Percentiles rank a stretch among this genome's conserved stretches.
Conservation (phyloP, 2,888 invertebrate species). For the Thelaira solivaga region DNA sequence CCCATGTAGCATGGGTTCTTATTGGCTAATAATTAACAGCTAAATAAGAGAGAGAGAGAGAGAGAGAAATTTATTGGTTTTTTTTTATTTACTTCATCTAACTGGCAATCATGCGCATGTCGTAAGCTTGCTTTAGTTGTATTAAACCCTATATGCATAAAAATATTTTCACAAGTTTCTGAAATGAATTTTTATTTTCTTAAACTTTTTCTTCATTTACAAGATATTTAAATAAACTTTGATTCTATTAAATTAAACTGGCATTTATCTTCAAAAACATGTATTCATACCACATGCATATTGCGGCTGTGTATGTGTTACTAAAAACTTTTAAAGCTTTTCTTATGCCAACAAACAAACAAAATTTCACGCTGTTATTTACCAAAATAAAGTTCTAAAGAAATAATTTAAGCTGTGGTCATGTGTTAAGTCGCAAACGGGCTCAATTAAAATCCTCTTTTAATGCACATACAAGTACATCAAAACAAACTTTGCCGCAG, state of each 20-base stretch:
- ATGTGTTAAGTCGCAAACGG: conserved; percentile 48
- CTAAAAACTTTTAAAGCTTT: conserved; percentile 27
- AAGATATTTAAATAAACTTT: too few species aligned
- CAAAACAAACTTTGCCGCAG: conserved; percentile 39
- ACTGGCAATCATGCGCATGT: too few species aligned
- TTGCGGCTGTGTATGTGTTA: neutral
- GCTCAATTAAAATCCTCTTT: conserved; percentile 30
- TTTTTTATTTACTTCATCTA: too few species aligned
- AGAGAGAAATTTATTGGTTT: too few species aligned
- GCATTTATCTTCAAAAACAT: conserved; percentile 1
- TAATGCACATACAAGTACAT: conserved; percentile 34
- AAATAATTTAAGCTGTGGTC: conserved; percentile 38
- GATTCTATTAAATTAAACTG: neutral
- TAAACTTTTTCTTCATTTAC: too few species aligned
- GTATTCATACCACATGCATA: neutral
- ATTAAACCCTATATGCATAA: too few species aligned
- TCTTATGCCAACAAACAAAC: conserved; percentile 13
- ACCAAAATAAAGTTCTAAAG: conserved; percentile 22
- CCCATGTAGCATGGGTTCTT: too few species aligned
- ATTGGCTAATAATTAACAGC: too few species aligned
- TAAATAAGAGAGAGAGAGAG: too few species aligned
- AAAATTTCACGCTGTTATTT: conserved; percentile 34
- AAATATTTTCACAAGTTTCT: too few species aligned
- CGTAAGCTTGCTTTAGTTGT: too few species aligned
- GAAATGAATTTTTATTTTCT: too few species aligned